Evolutionary conservation across 1,140 invertebrate species (phyloP), one percentile per base, ranked within the genome.

Genomic region (Sycophila sp.): DNA sequence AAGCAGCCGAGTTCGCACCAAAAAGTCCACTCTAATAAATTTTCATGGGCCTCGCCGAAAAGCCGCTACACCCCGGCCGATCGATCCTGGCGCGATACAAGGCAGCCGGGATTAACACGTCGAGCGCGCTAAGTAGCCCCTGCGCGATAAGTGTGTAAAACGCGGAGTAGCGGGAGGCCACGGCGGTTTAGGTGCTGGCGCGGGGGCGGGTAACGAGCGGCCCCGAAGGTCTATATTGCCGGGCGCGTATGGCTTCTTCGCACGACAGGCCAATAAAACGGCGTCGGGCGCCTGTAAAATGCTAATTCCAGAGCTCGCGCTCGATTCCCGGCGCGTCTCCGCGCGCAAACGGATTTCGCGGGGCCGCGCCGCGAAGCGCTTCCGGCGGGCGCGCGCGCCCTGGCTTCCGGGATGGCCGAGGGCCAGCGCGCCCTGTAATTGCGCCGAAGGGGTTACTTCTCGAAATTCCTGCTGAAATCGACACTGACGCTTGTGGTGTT

Each of bases 241-340:
- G 55, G 60, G 72, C 47, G 28, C n/a, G 19, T 81, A 85, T 83
- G 80, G 82, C 81, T 83, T 79, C 82, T 83, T 84, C 77, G 76
- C 84, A 85, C 83, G 85, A 81, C 74, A 82, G 72, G 75, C 81
- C 81, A 82, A 85, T 85, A 85, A 84, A 85, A 82, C 78, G 81
- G n/a, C 79, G 80, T 76, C 75, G 78, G 74, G 76, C 55, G 66
- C 77, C 80, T 76, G 77, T 81, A 83, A 85, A 85, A 85, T 84
- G 83, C 79, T 85, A 85, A 86, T 86, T 26, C 49, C 11, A n/a
- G 26, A 26, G 55, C 32, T n/a, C n/a, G n/a, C n/a, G n/a, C n/a
- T n/a, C n/a, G n/a, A n/a, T n/a, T n/a, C n/a, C n/a, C n/a, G n/a
- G 55, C n/a, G 10, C 30, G 51, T 3, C 7, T 55, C 28, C 17